phyloP scores from a whole-genome alignment of 2,113 vertebrate species.

The Aplodontia rufa region DNA sequence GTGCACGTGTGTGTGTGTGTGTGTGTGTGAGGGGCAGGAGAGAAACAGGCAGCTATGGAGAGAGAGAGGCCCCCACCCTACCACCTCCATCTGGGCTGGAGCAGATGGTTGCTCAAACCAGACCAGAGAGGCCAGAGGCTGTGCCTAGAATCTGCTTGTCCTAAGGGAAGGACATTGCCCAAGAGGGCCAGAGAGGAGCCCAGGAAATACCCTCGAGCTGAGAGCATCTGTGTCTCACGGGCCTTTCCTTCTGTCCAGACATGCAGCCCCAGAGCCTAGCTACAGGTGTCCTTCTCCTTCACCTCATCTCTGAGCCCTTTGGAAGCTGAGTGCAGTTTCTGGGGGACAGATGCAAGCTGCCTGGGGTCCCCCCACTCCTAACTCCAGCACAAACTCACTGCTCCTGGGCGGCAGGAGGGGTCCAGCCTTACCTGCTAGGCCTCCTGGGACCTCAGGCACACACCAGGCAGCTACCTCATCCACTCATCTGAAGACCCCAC shows the following conservation, averaged over 20 bases:
- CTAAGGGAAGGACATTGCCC: not conserved
- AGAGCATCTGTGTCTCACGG: not conserved
- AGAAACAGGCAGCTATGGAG: not conserved
- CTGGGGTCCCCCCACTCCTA: not conserved
- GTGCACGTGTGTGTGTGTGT: not conserved
- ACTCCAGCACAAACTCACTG: too few species aligned
- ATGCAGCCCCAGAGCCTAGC: not conserved
- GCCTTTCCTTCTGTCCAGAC: not conserved
- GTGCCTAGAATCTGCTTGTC: not conserved
- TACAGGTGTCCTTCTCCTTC: not conserved
- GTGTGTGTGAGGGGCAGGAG: not conserved
- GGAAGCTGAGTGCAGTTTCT: not conserved
- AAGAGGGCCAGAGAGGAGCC: not conserved
- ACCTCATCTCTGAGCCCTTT: not conserved
- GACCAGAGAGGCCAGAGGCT: constrained; percentile 22
- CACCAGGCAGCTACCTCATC: not conserved
- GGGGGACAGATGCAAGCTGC: too few species aligned
- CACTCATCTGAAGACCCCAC: not conserved
- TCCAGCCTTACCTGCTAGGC: not conserved
- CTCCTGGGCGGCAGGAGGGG: not conserved
- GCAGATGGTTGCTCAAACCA: constrained; percentile 25
- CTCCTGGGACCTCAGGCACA: not conserved
- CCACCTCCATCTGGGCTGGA: constrained; percentile 22
- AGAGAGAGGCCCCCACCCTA: not conserved
- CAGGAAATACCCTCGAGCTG: not conserved